These are phyloP conservation scores for Mus minutoides DNA, from an alignment of 2,797 vertebrate genomes.

Conservation along the genomic window DNA sequence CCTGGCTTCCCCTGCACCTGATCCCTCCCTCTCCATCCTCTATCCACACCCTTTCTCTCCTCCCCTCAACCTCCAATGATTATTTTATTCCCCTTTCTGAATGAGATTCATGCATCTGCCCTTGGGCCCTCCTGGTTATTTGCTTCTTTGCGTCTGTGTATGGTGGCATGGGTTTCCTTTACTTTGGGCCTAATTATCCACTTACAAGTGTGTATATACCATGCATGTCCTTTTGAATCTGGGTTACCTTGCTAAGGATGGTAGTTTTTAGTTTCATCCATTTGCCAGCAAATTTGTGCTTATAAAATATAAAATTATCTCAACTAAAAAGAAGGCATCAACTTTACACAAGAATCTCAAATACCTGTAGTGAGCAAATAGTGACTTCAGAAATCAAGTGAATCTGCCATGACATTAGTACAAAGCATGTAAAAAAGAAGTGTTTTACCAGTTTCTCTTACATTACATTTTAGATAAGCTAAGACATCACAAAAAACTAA, in stretches of 20 bases:
- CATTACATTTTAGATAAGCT: slow-evolving; percentile 51
- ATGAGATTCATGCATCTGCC: background rate
- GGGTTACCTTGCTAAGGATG: too few species aligned
- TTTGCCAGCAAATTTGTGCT: background rate
- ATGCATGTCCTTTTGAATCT: too few species aligned
- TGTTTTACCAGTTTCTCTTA: slow-evolving; percentile 53
- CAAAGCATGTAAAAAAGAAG: slow-evolving; percentile 39
- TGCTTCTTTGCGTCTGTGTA: background rate
- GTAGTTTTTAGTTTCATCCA: background rate
- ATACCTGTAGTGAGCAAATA: slow-evolving; percentile 40
- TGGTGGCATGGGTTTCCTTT: background rate
- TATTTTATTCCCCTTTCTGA: background rate
- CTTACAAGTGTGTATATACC: background rate
- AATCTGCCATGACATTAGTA: background rate
- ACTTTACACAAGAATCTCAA: slow-evolving; percentile 5
- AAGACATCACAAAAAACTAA: slow-evolving; percentile 10
- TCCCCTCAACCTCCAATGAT: background rate
- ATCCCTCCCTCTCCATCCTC: background rate
- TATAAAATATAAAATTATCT: background rate
- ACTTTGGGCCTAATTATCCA: background rate
- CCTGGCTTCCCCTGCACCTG: background rate
- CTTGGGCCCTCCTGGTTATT: background rate
- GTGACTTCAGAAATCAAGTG: slow-evolving; percentile 4
- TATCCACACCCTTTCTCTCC: background rate
- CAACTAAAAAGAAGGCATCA: slow-evolving; percentile 10